Evolutionary conservation across 2,888 invertebrate species (phyloP), one percentile per base, ranked within the genome.

Genomic region (Halocaridina rubra): DNA sequence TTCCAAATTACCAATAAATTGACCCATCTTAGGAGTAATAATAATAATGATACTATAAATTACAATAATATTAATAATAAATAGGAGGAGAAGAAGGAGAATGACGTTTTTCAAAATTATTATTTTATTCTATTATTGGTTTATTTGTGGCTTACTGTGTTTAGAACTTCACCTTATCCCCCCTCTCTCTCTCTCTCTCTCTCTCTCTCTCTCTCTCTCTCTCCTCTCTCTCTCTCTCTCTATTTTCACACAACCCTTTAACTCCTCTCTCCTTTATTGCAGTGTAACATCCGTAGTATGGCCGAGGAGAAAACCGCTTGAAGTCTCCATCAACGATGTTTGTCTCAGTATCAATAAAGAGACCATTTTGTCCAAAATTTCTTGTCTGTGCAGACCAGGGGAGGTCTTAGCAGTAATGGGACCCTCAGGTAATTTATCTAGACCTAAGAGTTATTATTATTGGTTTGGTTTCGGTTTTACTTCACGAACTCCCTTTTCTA

Each of bases 391-490:
- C 89, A 93, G 94, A 89, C 95, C 95, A 22, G 96, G 96, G 75
- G 94, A 95, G 90, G 92, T 96, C 86, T 91, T 96, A 89, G 96
- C 95, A 88, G 94, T 96, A 86, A 95, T 96, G 95, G 95, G 96
- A 88, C 95, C 95, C 46, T 95, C 95, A 89, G 95, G 95, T 93
- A 90, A 89, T 90, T 89, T 53, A 13, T 8, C 2, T 19, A n/a
- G n/a, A n/a, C n/a, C n/a, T n/a, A n/a, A n/a, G n/a, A n/a, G n/a
- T n/a, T n/a, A n/a, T n/a, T n/a, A n/a, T n/a, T n/a, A n/a, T n/a
- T n/a, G n/a, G n/a, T n/a, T n/a, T n/a, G n/a, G n/a, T n/a, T n/a
- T n/a, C n/a, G n/a, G n/a, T n/a, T n/a, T n/a, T n/a, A n/a, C n/a
- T n/a, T n/a, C n/a, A n/a, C n/a, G n/a, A n/a, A n/a, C n/a, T n/a